Evolutionary conservation across 2,113 vertebrate genomes (phyloP), one percentile per base, ranked within the genome.

Genomic region (Heterotilapia buettikoferi): DNA sequence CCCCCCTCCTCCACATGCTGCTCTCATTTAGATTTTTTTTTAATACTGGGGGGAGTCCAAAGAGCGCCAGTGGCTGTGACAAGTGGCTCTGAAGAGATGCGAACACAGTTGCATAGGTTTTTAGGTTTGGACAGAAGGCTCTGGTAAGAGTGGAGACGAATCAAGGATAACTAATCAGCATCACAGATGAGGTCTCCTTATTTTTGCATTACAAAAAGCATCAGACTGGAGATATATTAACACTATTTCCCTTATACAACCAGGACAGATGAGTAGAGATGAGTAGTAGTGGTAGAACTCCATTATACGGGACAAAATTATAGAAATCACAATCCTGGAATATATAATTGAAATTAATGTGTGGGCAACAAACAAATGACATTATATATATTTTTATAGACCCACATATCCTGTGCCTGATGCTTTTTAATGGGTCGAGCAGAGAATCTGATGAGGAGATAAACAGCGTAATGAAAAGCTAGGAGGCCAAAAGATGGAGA

Each of bases 1-100:
- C 92, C 43, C 86, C 50, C 63, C 86, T 91, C 24, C 81, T 54
- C 52, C 53, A 91, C 93, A 94, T 92, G 91, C 85, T 91, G 93
- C 89, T 94, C 89, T 90, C 84, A 93, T 95, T 96, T 92, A 83
- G 71, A 54, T 31, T 36, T 19, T 71, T 45, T 19, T 31, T 56
- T 38, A 29, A 16, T 31, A 33, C 12, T 18, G 19, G 9, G 38
- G 43, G 26, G 59, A 45, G 43, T 5, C 33, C 53, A 19, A 43
- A 80, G 21, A 45, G 80, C 4, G 57, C 80, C 9, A 14, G 76
- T 40, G 83, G 90, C 80, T 89, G 87, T 94, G 90, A 93, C 88
- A 88, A 82, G 93, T 82, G 85, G 79, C 78, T 83, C 73, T 40
- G 81, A 59, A 63, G 53, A 40, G 82, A 89, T 81, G 84, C 79